Evolutionary conservation across 2,113 vertebrate genomes (phyloP).

Genomic region (Microtus ochrogaster): DNA sequence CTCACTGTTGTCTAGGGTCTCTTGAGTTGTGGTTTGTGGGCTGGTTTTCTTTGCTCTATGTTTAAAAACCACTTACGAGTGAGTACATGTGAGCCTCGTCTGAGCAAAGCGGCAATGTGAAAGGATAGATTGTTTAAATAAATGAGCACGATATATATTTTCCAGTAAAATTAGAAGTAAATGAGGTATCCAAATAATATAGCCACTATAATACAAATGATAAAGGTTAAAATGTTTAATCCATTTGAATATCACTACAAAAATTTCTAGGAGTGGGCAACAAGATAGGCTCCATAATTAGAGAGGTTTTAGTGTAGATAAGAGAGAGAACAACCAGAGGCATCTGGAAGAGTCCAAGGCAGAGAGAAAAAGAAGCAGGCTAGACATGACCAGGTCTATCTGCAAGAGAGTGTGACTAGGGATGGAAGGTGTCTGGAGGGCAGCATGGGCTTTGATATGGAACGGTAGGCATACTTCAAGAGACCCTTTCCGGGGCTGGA

Average conservation of each 20-base stretch:
- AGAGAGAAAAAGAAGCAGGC: background rate
- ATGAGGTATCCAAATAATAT: background rate
- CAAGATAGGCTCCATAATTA: background rate
- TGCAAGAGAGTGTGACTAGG: background rate
- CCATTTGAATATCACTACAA: background rate
- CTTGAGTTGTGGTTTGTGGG: too few species aligned
- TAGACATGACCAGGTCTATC: background rate
- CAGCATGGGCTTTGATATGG: background rate
- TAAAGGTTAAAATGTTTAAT: background rate
- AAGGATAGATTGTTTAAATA: background rate
- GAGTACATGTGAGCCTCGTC: background rate
- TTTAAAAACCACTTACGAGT: too few species aligned
- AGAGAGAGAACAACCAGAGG: background rate
- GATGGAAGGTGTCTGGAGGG: background rate
- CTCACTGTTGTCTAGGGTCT: too few species aligned
- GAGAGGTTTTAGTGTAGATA: background rate
- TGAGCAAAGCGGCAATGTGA: background rate
- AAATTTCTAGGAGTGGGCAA: background rate
- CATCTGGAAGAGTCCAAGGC: background rate
- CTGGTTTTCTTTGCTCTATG: too few species aligned
- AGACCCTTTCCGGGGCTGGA: background rate
- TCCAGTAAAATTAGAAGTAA: background rate
- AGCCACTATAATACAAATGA: background rate
- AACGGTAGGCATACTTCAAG: background rate
- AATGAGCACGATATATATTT: background rate